Evolutionary conservation across 2,797 vertebrate species (phyloP), one percentile per base, ranked within the genome.

Genomic region (Onychomys torridus): DNA sequence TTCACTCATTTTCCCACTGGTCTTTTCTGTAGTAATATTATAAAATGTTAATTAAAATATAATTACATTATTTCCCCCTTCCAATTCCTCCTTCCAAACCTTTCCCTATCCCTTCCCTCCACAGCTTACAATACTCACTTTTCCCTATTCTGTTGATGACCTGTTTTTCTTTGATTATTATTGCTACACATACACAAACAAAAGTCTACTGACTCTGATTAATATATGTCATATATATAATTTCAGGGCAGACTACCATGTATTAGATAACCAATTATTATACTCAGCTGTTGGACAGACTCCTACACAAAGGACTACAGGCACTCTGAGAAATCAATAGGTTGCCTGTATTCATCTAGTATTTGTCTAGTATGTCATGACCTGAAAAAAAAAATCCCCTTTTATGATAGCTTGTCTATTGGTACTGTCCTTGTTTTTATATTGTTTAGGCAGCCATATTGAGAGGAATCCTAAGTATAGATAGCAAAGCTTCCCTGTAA

Each of bases 251-350:
- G n/a, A 81, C 1, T 11, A 73, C 78, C 27, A 37, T 12, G 23
- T 59, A 82, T 21, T 81, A 21, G 34, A 37, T 23, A 81, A 59
- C 2, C 52, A 59, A 16, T 37, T 59, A 27, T 40, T 59, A 82
- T 59, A 3, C 10, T 82, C 13, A 59, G 1, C 1, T 3, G n/a
- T 25, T 40, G 12, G 23, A 4, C 6, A 4, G 3, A 40, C 23
- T 59, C 23, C 21, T 37, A 46, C 21, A n/a, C 52, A 25, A 73
- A 73, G 37, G 23, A 73, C 37, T 40, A 40, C 21, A 73, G 71
- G 10, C 21, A 73, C 19, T 57, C 9, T 55, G 32, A n/a, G 52
- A 37, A 59, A 27, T 59, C n/a, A 59, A 4, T 16, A 81, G 13
- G 6, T 37, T 37, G 12, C 7, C 55, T 81, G 23, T 37, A 81